Conservation (phyloP, 2,888 invertebrate species). For the Hoplodrina blanda region DNA sequence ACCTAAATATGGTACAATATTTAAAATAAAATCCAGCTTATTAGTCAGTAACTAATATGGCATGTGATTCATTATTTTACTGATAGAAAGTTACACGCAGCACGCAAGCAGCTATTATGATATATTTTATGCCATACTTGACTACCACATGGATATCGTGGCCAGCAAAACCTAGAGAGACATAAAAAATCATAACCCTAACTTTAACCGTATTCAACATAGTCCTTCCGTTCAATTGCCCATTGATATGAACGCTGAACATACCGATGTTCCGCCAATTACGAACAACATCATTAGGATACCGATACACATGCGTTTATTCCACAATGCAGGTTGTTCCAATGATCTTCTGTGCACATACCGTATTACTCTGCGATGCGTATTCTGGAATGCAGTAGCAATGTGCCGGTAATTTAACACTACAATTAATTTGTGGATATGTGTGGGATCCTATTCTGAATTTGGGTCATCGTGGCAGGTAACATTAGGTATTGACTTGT, state of each 20-base stretch:
- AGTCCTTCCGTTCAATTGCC: constrained; percentile 10
- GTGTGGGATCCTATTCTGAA: background rate
- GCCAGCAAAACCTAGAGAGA: background rate
- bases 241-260: constrained; percentile 8
- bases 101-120: too few relatives aligned
- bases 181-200: too few relatives aligned
- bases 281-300: constrained; percentile 38
- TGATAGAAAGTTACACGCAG: too few relatives aligned
- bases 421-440: constrained; percentile 43
- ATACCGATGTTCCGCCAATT: constrained; percentile 32
- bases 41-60: too few relatives aligned
- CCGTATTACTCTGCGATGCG: constrained; percentile 47
- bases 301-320: constrained; percentile 32
- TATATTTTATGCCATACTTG: too few relatives aligned
- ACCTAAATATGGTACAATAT: too few relatives aligned
- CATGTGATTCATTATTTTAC: too few relatives aligned
- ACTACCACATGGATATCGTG: too few relatives aligned
- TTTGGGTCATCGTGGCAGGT: too few relatives aligned
- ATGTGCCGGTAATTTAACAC: constrained; percentile 52
- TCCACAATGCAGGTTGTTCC: constrained; percentile 28
- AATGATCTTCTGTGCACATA: constrained; percentile 46
- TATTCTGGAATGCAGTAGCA: constrained; percentile 45
- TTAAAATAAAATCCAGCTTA: too few relatives aligned
- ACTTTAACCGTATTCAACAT: background rate
- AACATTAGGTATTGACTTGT: too few relatives aligned